A percentile compares a stretch with the other conserved stretches of the same genome.
Conservation (phyloP, 2,113 vertebrate genomes). For the Tachysurus vachellii region DNA sequence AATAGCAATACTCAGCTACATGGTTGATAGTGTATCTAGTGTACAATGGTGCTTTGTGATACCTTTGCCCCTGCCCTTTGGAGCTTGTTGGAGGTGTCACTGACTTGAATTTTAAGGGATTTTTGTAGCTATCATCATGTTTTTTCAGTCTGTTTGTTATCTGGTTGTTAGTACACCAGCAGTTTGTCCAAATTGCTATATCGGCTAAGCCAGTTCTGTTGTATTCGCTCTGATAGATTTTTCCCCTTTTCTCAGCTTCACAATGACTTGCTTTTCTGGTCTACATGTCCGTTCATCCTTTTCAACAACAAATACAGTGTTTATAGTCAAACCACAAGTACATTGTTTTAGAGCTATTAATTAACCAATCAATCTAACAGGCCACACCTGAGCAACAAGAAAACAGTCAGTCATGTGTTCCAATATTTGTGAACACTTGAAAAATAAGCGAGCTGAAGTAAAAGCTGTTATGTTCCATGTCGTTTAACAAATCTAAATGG, state of each 20-base stretch:
- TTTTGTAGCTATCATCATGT: neutral
- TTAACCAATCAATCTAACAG: neutral
- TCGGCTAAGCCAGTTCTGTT: neutral
- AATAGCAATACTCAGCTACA: neutral
- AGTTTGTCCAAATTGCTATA: neutral
- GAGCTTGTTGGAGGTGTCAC: neutral
- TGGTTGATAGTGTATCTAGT: neutral
- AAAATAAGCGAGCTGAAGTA: neutral
- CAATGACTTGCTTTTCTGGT: neutral
- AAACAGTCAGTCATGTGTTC: neutral
- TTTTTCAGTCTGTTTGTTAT: neutral
- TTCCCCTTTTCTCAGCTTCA: neutral
- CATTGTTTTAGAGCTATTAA: neutral
- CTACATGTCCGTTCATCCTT: neutral
- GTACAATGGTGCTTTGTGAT: neutral
- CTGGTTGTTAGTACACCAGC: neutral
- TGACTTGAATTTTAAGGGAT: neutral
- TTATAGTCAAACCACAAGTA: neutral
- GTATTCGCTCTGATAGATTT: neutral
- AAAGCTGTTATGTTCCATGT: neutral
- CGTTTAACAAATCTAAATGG: neutral
- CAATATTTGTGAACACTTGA: neutral
- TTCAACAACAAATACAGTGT: neutral
- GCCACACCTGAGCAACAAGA: neutral
- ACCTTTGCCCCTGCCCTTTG: neutral